Evolutionary conservation across 2,797 vertebrate genomes (phyloP).

Genomic region (Cossypha heuglini): DNA sequence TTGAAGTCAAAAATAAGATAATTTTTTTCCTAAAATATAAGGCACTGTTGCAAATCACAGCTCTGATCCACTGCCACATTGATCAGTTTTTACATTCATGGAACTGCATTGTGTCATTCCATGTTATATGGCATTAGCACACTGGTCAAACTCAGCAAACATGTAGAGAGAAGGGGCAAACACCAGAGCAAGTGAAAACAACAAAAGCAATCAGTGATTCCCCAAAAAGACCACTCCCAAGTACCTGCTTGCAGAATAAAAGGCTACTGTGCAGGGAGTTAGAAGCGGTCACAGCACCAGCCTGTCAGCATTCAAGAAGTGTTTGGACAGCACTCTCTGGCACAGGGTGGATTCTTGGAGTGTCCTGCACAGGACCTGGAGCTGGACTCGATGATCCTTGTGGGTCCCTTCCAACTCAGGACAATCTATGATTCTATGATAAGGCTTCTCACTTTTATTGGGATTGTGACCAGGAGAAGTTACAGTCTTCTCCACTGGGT

Average conservation of each 20-base stretch:
- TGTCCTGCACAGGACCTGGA: not conserved
- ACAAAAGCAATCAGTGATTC: not conserved
- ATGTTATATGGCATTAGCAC: not conserved
- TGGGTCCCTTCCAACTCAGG: not conserved
- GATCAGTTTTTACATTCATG: not conserved
- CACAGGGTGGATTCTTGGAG: not conserved
- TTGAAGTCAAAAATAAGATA: not conserved
- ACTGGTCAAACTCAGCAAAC: not conserved
- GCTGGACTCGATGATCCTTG: not conserved
- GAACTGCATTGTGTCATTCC: not conserved
- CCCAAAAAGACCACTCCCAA: not conserved
- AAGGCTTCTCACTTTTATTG: not conserved
- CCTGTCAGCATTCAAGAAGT: not conserved
- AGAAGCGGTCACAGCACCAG: not conserved
- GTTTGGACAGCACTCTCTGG: not conserved
- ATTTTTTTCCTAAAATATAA: not conserved
- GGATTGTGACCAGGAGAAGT: not conserved
- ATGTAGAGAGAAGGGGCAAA: not conserved
- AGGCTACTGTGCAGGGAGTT: fast-evolving
- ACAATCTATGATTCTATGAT: not conserved
- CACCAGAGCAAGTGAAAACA: not conserved
- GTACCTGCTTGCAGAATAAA: not conserved
- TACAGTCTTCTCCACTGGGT: constrained; percentile 67
- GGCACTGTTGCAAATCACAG: not conserved
- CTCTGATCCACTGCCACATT: not conserved